A percentile compares a stretch with the other conserved stretches of the same genome.
Evolutionary conservation across 2,113 vertebrate species (phyloP).

Genomic region (Anthoscopus minutus): DNA sequence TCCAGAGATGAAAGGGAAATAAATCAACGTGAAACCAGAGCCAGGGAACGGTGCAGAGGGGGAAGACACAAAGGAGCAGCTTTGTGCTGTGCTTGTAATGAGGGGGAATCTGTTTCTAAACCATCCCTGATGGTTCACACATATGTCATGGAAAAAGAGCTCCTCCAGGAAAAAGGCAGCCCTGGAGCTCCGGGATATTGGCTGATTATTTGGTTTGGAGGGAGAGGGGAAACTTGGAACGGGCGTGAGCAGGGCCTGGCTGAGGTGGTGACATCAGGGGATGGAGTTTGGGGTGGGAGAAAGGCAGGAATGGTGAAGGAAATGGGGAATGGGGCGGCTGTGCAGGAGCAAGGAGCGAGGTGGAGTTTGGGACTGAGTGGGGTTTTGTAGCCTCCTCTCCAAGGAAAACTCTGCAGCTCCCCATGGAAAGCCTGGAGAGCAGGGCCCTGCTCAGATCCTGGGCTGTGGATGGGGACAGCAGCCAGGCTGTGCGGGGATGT

Average conservation of each 20-base stretch:
- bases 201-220: background rate
- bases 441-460: background rate
- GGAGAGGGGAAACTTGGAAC: background rate
- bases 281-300: background rate
- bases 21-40: background rate
- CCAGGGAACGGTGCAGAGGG: background rate
- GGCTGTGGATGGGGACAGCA: fast-evolving
- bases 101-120: background rate
- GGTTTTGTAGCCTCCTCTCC: background rate
- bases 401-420: background rate
- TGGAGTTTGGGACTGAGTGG: fast-evolving
- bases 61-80: background rate
- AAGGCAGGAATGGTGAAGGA: background rate
- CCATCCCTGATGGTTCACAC: background rate
- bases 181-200: background rate
- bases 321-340: background rate
- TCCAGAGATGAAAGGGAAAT: slow-evolving; percentile 7
- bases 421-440: background rate
- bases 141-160: background rate
- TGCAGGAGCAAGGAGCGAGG: background rate
- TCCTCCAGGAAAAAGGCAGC: background rate
- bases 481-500: fast-evolving
- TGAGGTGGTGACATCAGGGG: background rate
- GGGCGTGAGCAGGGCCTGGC: background rate
- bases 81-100: background rate